Percentiles rank a stretch among this genome's conserved stretches.
Evolutionary conservation across 2,113 vertebrate species (phyloP).

Genomic region (Amphiprion percula): DNA sequence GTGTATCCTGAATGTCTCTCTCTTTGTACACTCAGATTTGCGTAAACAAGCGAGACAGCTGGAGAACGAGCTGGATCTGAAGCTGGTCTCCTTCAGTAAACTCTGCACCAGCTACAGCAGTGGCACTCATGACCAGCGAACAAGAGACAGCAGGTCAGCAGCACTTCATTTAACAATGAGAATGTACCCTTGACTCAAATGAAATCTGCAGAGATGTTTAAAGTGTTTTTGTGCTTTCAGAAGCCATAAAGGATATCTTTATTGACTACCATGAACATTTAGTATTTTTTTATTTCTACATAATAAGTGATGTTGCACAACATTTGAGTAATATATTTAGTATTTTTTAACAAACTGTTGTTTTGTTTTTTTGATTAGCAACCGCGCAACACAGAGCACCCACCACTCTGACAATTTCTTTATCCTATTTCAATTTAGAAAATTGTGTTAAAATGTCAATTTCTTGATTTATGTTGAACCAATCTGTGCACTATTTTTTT

Average conservation of each 20-base stretch:
- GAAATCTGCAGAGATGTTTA: not conserved
- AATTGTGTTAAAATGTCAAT: not conserved
- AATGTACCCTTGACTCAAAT: not conserved
- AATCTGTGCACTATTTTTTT: not conserved
- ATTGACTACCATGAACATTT: not conserved
- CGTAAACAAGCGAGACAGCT: conserved; percentile 96
- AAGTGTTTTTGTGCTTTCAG: not conserved
- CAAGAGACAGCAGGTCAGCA: conserved; percentile 60
- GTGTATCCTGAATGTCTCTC: not conserved
- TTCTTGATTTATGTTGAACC: not conserved
- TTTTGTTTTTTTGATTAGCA: too few relatives aligned
- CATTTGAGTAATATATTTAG: not conserved
- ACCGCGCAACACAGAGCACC: too few relatives aligned
- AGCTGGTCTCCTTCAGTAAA: conserved; percentile 98
- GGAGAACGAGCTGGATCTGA: conserved; percentile 97
- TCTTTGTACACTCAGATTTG: conserved; percentile 84
- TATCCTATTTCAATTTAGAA: not conserved
- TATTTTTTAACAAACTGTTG: not conserved
- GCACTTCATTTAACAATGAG: not conserved
- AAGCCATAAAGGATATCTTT: not conserved
- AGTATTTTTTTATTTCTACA: not conserved
- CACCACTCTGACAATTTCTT: not conserved
- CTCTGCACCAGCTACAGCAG: conserved; percentile 94
- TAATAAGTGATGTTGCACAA: not conserved
- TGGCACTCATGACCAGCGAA: conserved; percentile 35